Evolutionary conservation across 1,140 invertebrate species (phyloP).

Genomic region (Eulimnadia texana): DNA sequence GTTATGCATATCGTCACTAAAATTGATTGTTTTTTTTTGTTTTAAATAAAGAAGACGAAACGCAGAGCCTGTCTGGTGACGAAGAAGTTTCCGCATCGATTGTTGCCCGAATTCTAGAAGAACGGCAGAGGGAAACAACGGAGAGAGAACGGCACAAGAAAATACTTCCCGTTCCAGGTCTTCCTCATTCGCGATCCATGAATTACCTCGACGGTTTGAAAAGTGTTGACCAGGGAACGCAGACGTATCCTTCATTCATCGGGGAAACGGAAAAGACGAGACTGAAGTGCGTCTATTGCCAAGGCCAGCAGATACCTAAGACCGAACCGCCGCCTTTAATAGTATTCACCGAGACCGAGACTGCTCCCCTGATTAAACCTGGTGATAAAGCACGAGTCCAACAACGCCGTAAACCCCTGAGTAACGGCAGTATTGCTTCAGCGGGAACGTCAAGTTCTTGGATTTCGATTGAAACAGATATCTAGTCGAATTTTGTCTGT

Average conservation of each 20-base stretch:
- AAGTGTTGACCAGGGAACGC: conserved; percentile 6
- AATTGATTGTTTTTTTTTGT: conserved; percentile 17
- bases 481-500: background rate
- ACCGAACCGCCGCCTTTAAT: background rate
- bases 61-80: conserved; percentile 9
- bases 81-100: conserved; percentile 81
- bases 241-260: conserved; percentile 10
- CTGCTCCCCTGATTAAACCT: background rate
- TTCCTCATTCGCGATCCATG: conserved; percentile 3
- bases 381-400: background rate
- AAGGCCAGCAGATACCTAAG: background rate
- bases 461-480: background rate
- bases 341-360: background rate
- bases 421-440: background rate
- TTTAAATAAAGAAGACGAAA: conserved; percentile 22
- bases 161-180: background rate
- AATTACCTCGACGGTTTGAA: background rate
- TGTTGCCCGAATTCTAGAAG: conserved; percentile 84
- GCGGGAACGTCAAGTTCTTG: background rate
- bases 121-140: conserved; percentile 53
- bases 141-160: background rate
- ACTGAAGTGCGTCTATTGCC: background rate
- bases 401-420: background rate
- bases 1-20: background rate
- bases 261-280: background rate